These are phyloP conservation scores for Zootermopsis nevadensis DNA, from an alignment of 2,888 invertebrate species.

Conservation along the genomic window DNA sequence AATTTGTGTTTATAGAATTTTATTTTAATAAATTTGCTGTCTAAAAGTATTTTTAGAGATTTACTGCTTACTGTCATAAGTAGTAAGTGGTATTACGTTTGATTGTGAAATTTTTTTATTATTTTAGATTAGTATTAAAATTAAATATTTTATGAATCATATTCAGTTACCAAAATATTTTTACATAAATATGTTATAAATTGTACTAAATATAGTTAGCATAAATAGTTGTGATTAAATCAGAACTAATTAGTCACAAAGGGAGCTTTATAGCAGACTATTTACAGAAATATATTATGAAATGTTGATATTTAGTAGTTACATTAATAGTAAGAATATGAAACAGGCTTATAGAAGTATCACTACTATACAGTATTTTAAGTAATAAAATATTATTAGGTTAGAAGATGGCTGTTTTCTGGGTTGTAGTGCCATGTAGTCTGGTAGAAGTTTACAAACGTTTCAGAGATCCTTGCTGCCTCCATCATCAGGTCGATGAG, in stretches of 20 bases:
- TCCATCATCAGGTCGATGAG: no score
- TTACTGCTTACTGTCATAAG: no score
- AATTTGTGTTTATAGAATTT: not conserved
- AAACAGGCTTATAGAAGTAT: not conserved
- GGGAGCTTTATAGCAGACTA: not conserved
- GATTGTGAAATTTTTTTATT: not conserved
- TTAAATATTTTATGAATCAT: not conserved
- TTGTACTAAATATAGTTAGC: not conserved
- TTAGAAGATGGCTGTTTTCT: no score
- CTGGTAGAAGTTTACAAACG: no score
- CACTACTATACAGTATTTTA: not conserved
- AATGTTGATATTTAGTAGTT: no score
- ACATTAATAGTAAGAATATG: not conserved
- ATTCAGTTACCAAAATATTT: conserved; percentile 12
- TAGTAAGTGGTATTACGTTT: not conserved
- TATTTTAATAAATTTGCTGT: not conserved
- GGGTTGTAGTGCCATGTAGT: no score
- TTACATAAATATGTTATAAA: not conserved
- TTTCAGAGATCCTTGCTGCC: no score
- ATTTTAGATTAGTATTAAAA: not conserved
- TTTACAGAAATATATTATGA: not conserved
- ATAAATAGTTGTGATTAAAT: not conserved
- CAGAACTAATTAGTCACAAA: not conserved
- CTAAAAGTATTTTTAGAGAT: not conserved
- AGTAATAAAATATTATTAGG: not conserved